Base-by-base conservation (phyloP, 1,140 invertebrate genomes). In the Meloidogyne hapla region DNA sequence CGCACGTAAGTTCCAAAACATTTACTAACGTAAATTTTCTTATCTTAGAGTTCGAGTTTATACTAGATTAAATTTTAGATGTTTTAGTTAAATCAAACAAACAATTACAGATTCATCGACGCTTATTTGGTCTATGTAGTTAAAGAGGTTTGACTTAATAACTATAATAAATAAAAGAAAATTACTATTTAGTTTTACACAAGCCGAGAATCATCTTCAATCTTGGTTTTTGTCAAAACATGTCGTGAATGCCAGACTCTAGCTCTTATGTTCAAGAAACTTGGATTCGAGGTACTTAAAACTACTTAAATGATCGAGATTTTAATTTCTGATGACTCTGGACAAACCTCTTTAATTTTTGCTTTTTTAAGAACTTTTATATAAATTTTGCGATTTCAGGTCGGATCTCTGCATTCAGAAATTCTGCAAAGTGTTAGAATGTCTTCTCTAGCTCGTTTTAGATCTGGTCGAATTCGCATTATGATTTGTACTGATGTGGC, bases 41-140 rank as follows among this genome's bases (percentile, higher is more conserved):
- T n/a, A n/a, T n/a, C n/a, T n/a, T n/a, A n/a, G n/a, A n/a, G n/a
- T n/a, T n/a, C n/a, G n/a, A n/a, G n/a, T n/a, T n/a, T n/a, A n/a
- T n/a, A n/a, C n/a, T n/a, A n/a, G n/a, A n/a, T n/a, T 33, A 33
- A 33, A 33, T 33, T 33, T 33, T 33, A 33, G 4, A 56, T 6
- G n/a, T n/a, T 56, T 48, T 48, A 18, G 4, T 5, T 18, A n/a
- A 56, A n/a, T 45, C 18, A n/a, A 13, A n/a, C 5, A 6, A 5
- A 15, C 5, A 56, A 56, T 56, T 56, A 91, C 38, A 92, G 95
- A 87, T 92, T 94, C 38, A 92, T 94, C 74, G 95, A 99, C 90
- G 94, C 94, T 40, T 97, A 94, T 88, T 87, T 99, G 25, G 92
- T 98, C 38, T 92, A 98, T 88, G 90, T 94, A 0, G 87, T 99